Percentiles rank a stretch among this genome's conserved stretches.
Evolutionary conservation across 2,888 invertebrate species (phyloP).

Genomic region (Sinhomidia bicolor): DNA sequence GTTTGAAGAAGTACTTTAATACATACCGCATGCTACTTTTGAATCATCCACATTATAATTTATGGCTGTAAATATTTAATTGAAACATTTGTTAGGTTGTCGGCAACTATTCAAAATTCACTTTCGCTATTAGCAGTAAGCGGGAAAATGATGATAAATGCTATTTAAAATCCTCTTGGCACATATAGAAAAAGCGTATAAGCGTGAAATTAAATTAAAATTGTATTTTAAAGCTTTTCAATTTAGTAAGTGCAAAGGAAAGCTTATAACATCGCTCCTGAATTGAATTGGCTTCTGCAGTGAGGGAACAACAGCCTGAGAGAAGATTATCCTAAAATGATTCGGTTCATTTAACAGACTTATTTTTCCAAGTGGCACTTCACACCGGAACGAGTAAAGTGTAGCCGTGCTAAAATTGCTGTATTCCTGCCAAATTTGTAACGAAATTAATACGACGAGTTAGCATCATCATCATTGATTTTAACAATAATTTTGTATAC

Average conservation of each 20-base stretch:
- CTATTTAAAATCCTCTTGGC: too few species aligned
- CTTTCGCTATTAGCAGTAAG: too few species aligned
- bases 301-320: background rate
- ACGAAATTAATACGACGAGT: conserved; percentile 25
- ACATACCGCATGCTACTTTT: too few species aligned
- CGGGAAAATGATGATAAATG: too few species aligned
- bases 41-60: too few species aligned
- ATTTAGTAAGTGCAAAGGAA: background rate
- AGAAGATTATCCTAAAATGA: background rate
- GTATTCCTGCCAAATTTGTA: background rate
- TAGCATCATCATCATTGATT: background rate
- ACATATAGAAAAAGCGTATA: background rate
- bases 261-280: too few species aligned
- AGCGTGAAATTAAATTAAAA: conserved; percentile 16
- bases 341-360: background rate
- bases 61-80: too few species aligned
- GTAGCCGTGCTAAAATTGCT: background rate
- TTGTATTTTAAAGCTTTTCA: background rate
- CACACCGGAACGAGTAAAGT: background rate
- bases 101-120: too few species aligned
- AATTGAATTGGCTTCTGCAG: background rate
- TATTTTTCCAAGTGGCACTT: background rate
- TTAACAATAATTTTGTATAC: background rate
- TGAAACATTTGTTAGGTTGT: too few species aligned
- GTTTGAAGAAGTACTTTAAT: too few species aligned